Base-by-base conservation (phyloP, 2,888 invertebrate genomes). In the Chouioia cunea region DNA sequence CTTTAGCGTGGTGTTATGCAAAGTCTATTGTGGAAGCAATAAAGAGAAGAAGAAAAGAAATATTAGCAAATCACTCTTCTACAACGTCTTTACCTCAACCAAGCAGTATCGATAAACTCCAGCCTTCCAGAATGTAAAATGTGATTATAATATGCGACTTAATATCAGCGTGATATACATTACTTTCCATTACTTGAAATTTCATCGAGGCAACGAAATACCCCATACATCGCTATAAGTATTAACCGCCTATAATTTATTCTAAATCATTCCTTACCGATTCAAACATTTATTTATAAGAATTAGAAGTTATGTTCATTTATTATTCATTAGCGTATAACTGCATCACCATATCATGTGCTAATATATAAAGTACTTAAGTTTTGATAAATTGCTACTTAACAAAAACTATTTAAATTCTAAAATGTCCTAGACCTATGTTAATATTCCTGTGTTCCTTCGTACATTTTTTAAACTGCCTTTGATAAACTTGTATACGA, bases 1-100 rank as follows among this genome's bases (percentile, higher is more conserved):
- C 89, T 44, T 86, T 89, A 65, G 88, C 90, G n/a, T 89, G 88
- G 79, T 89, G 88, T 76, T 87, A 91, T 75, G 88, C 88, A 15
- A 87, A 87, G 74, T 87, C 88, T 10, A 88, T 91, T 72, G 88
- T 87, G 77, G 88, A 88, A 77, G 89, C 88, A 71, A 88, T 89
- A 77, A 87, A 80, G 20, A 82, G 78, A 69, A 79, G 82, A 58
- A 75, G 70, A 60, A 78, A 75, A 64, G 76, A 27, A 70, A 80
- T 77, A 47, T 77, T 78, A 69, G 70, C 78, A 16, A 74, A 16
- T 2, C 14, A 47, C 14, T 2, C 22, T 2, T 14, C 65, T 1
- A 16, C 50, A 3, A 46, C 59, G 44, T 20, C 53, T 8, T 23
- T 56, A 27, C 50, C 63, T 20, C 48, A 23, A 8, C 8, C 48